phyloP scores from a whole-genome alignment of 2,888 invertebrate genomes.

The Nomada ruficornis region DNA sequence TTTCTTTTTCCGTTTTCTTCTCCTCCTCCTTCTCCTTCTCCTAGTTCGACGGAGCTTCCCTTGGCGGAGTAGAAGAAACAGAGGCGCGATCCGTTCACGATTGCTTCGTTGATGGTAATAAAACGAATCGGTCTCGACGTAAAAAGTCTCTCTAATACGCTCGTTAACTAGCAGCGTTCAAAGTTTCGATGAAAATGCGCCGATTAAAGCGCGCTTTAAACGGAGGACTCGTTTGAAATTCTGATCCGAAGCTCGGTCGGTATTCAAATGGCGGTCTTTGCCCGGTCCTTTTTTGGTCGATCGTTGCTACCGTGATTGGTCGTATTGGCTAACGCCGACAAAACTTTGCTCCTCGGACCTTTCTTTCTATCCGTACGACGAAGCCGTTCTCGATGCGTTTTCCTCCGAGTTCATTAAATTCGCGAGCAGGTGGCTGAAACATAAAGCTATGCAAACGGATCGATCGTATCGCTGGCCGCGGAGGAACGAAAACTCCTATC shows the following conservation, averaged over 20 bases:
- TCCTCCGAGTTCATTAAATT: slow-evolving; percentile 9
- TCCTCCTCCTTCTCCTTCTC: neutral
- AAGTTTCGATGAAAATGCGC: slow-evolving; percentile 57
- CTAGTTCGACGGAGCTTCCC: neutral
- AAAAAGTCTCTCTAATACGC: slow-evolving; percentile 50
- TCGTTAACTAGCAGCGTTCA: slow-evolving; percentile 61
- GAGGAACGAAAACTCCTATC: slow-evolving; percentile 25
- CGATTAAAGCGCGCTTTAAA: slow-evolving; percentile 59
- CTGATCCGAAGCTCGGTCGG: slow-evolving; percentile 35
- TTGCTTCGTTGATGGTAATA: slow-evolving; percentile 26
- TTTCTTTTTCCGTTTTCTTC: neutral
- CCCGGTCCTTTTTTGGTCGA: slow-evolving; percentile 15
- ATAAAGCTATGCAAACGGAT: slow-evolving; percentile 10
- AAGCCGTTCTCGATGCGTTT: neutral
- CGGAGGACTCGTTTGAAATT: slow-evolving; percentile 58
- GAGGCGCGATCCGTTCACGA: slow-evolving; percentile 16
- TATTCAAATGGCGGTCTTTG: slow-evolving; percentile 51
- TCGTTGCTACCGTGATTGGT: neutral
- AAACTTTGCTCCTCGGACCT: neutral
- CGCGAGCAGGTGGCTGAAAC: neutral
- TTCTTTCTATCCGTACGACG: neutral
- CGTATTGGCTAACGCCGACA: neutral
- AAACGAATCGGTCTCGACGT: slow-evolving; percentile 38
- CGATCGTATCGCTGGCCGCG: neutral
- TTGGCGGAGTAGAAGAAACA: neutral